Conservation (phyloP, 1,140 invertebrate species). For the Scaptomyza graminum region DNA sequence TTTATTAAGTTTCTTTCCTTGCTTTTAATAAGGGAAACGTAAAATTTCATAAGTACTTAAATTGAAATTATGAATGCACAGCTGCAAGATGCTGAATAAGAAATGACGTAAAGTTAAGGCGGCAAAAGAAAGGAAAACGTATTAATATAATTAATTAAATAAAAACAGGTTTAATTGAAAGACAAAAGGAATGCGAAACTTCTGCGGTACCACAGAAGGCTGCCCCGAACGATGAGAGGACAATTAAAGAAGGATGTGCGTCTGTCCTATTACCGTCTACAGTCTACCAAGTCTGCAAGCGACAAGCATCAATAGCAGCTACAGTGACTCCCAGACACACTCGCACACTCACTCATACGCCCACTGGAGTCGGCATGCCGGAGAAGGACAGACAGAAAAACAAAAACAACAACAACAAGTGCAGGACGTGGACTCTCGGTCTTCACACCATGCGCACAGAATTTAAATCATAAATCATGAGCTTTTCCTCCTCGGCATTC, state of each 20-base stretch:
- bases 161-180: conserved; percentile 76
- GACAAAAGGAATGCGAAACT: conserved; percentile 16
- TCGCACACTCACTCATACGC: background rate
- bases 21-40: too few relatives aligned
- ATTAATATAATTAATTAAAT: conserved; percentile 79
- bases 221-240: conserved; percentile 36
- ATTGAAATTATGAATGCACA: background rate
- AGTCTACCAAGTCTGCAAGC: conserved; percentile 47
- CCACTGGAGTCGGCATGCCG: conserved; percentile 1
- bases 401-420: too few relatives aligned
- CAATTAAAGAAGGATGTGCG: conserved; percentile 71
- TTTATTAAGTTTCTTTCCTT: too few relatives aligned
- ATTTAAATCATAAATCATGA: conserved; percentile 83
- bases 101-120: conserved; percentile 39
- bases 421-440: conserved; percentile 32
- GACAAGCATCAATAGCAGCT: conserved; percentile 68
- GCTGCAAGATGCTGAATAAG: background rate
- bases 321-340: conserved; percentile 44
- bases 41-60: too few relatives aligned
- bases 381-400: conserved; percentile 12
- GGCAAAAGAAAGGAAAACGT: conserved; percentile 64
- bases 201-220: conserved; percentile 13
- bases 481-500: conserved; percentile 76
- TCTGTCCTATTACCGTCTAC: conserved; percentile 17
- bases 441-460: conserved; percentile 73